Evolutionary conservation across 2,888 invertebrate species (phyloP).

Genomic region (Cheilosia impressa): DNA sequence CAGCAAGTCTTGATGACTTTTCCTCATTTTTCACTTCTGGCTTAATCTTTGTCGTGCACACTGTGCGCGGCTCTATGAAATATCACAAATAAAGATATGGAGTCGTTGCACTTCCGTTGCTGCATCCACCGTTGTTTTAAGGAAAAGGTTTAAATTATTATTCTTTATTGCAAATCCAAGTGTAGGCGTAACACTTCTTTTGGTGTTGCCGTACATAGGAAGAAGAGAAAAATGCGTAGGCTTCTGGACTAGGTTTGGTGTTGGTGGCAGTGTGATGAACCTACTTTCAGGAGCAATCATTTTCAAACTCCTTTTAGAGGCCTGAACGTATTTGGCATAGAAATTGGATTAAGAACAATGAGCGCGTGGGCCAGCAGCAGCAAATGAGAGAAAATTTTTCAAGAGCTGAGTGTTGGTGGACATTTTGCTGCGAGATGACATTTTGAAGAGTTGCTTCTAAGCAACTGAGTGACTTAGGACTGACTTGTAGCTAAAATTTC

Average conservation of each 20-base stretch:
- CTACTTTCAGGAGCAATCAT: conserved; percentile 42
- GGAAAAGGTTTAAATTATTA: conserved; percentile 35
- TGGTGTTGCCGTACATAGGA: conserved; percentile 27
- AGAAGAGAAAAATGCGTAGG: conserved; percentile 50
- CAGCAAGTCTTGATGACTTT: conserved; percentile 36
- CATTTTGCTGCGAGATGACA: not conserved
- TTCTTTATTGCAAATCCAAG: conserved; percentile 48
- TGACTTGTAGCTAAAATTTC: too few relatives aligned
- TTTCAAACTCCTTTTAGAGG: conserved; percentile 45
- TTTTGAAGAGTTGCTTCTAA: too few relatives aligned
- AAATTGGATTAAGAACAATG: conserved; percentile 54
- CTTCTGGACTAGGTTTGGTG: conserved; percentile 16
- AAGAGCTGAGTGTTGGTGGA: not conserved
- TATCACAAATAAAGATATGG: not conserved
- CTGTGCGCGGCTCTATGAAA: not conserved
- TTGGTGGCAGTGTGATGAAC: conserved; percentile 28
- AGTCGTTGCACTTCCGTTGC: conserved; percentile 11
- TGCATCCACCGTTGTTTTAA: conserved; percentile 29
- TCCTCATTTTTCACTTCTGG: conserved; percentile 36
- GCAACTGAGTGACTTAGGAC: too few relatives aligned
- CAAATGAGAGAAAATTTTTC: conserved; percentile 14
- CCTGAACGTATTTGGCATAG: conserved; percentile 41
- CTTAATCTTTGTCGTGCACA: conserved; percentile 1
- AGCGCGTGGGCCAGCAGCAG: conserved; percentile 29
- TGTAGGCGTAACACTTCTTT: conserved; percentile 40